phyloP scores from a whole-genome alignment of 2,113 vertebrate genomes.

The Melierax canorus region DNA sequence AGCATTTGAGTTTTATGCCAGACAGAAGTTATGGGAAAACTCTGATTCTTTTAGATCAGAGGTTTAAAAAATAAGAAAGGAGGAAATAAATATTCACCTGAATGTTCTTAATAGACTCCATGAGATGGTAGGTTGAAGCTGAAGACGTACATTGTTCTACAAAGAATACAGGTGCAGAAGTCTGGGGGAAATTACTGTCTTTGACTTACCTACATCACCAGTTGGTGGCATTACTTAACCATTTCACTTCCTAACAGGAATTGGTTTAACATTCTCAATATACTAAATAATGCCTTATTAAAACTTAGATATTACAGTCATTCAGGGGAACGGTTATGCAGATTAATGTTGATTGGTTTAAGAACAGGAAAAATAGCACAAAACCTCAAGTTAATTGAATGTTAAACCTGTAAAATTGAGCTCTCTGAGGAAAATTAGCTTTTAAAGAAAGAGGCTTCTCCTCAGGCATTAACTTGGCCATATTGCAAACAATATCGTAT shows the following conservation, averaged over 20 bases:
- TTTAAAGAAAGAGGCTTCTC: conserved; percentile 11
- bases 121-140: not conserved
- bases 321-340: not conserved
- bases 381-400: conserved; percentile 1
- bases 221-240: not conserved
- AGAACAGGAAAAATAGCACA: not conserved
- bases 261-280: not conserved
- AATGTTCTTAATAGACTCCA: not conserved
- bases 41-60: not conserved
- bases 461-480: not conserved
- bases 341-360: not conserved
- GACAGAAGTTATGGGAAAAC: not conserved
- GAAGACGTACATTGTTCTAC: not conserved
- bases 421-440: not conserved
- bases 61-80: not conserved
- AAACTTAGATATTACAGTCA: not conserved
- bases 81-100: not conserved
- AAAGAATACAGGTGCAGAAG: not conserved
- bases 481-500: not conserved
- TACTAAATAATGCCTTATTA: not conserved
- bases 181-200: not conserved
- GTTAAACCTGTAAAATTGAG: conserved; percentile 28
- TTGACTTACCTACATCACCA: not conserved
- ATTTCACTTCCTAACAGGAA: not conserved
- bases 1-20: not conserved